phyloP scores from a whole-genome alignment of 2,888 invertebrate species.

The Suillia variegata region DNA sequence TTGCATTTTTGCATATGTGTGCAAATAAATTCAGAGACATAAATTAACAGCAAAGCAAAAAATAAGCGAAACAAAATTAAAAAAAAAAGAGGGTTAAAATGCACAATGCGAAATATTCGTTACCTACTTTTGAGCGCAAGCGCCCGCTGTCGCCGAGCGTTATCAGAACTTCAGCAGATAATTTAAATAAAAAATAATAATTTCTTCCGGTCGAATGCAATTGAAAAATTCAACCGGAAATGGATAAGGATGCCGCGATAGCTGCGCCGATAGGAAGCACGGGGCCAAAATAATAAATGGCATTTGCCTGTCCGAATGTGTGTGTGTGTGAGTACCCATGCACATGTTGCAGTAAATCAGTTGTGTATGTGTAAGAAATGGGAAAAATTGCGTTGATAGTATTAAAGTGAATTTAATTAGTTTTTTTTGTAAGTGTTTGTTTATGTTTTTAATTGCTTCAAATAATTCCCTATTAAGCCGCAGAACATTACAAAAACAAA shows the following conservation, averaged over 20 bases:
- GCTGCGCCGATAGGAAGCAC: constrained; percentile 47
- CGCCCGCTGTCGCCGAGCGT: constrained; percentile 33
- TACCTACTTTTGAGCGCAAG: constrained; percentile 41
- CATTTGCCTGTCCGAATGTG: too few species aligned
- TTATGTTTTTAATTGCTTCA: too few species aligned
- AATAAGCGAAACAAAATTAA: constrained; percentile 5
- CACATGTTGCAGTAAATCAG: too few species aligned
- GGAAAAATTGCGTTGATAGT: too few species aligned
- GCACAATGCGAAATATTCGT: constrained; percentile 10
- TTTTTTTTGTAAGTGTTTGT: too few species aligned
- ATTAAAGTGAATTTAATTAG: too few species aligned
- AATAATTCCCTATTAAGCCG: too few species aligned
- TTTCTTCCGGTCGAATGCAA: constrained; percentile 48
- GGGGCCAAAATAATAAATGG: constrained; percentile 31
- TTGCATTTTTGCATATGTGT: constrained; percentile 46
- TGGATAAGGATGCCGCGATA: constrained; percentile 46
- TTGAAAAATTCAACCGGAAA: constrained; percentile 41
- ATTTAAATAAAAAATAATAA: constrained; percentile 52
- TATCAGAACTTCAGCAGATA: constrained; percentile 38
- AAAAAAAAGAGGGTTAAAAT: background rate
- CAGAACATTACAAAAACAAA: too few species aligned
- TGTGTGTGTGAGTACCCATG: background rate
- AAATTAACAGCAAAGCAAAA: constrained; percentile 5
- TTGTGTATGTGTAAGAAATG: too few species aligned
- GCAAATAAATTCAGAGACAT: constrained; percentile 41